Conservation (phyloP, 2,113 vertebrate species). For the Pristiophorus japonicus region DNA sequence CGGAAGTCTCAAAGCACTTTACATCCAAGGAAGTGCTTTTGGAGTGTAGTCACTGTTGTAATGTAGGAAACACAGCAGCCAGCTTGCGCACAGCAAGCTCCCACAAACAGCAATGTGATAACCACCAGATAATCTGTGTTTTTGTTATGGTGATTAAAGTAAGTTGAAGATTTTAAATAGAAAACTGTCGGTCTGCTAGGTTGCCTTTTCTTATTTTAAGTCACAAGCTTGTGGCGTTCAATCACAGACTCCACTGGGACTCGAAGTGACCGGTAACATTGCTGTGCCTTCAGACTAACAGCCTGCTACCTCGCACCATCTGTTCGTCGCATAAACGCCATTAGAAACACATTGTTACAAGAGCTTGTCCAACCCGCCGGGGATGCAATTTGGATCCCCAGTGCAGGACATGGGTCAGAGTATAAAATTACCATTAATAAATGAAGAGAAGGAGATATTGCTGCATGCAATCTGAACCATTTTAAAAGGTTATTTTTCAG, state of each 20-base stretch:
- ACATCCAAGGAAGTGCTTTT: too few relatives aligned
- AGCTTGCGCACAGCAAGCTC: too few relatives aligned
- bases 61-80: too few relatives aligned
- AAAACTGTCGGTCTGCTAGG: neutral
- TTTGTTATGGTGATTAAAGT: too few relatives aligned
- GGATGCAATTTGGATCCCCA: neutral
- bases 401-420: neutral
- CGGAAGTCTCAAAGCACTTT: too few relatives aligned
- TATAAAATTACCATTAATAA: neutral
- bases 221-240: neutral
- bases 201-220: neutral
- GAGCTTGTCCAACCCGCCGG: neutral
- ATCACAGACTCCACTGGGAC: neutral
- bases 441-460: neutral
- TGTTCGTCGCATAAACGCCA: neutral
- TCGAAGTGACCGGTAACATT: neutral
- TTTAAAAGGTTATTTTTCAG: neutral
- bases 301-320: neutral
- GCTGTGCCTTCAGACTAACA: neutral
- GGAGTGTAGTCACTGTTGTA: too few relatives aligned
- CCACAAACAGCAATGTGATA: too few relatives aligned
- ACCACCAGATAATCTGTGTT: too few relatives aligned
- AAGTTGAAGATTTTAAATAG: neutral
- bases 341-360: neutral
- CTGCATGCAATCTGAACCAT: neutral